Conservation (phyloP, 2,113 vertebrate genomes). For the Fregetta grallaria region DNA sequence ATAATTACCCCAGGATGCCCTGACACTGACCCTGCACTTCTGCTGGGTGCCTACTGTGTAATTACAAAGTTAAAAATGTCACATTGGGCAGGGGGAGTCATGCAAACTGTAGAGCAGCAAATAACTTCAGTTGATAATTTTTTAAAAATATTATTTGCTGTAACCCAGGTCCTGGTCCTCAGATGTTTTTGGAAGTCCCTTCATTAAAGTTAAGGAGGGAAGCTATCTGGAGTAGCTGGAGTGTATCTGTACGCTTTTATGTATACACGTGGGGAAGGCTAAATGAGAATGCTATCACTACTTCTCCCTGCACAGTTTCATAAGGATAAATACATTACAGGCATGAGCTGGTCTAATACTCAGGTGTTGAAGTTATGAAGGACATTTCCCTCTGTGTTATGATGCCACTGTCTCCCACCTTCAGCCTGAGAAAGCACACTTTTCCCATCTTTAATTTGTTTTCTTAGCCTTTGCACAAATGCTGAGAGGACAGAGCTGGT, state of each 20-base stretch:
- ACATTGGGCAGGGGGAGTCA: neutral
- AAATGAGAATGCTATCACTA: neutral
- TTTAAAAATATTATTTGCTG: neutral
- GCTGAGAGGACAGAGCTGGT: conserved; percentile 16
- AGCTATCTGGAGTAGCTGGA: neutral
- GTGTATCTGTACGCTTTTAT: neutral
- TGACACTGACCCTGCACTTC: conserved; percentile 45
- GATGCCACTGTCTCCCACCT: rapidly evolving
- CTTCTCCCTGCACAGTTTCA: neutral
- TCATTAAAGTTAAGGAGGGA: neutral
- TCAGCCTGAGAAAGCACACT: neutral
- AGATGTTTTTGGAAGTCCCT: neutral
- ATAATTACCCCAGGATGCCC: conserved; percentile 62
- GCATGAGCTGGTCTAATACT: neutral
- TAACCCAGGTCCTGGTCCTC: neutral
- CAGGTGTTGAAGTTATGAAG: neutral
- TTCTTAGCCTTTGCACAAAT: conserved; percentile 13
- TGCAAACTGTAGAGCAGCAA: neutral
- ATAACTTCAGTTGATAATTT: neutral
- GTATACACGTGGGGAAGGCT: neutral
- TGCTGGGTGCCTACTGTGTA: conserved; percentile 6
- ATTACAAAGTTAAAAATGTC: conserved; percentile 62
- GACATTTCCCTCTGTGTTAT: neutral
- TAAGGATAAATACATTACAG: neutral
- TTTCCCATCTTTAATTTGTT: neutral